These are phyloP conservation scores for Ectemnius lituratus DNA, from an alignment of 2,888 invertebrate species.

Conservation along the genomic window DNA sequence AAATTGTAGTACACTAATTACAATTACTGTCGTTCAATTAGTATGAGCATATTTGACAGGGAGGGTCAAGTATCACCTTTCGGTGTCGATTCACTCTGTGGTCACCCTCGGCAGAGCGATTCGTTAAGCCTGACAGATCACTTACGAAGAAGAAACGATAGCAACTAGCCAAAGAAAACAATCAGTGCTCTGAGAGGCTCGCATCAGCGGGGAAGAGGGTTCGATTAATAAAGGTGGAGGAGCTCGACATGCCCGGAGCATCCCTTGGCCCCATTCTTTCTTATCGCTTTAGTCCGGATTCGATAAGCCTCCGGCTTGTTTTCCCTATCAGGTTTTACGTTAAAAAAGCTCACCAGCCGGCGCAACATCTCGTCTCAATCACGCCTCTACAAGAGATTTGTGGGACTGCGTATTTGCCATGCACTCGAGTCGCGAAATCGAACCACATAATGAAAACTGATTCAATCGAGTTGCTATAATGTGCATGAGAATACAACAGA, in stretches of 20 bases:
- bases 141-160: background rate
- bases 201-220: slow-evolving; percentile 14
- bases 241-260: slow-evolving; percentile 42
- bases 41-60: too few species aligned
- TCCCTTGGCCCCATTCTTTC: slow-evolving; percentile 32
- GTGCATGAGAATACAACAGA: slow-evolving; percentile 48
- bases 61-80: too few species aligned
- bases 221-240: slow-evolving; percentile 50
- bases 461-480: slow-evolving; percentile 46
- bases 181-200: background rate
- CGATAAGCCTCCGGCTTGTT: slow-evolving; percentile 20
- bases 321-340: background rate
- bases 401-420: slow-evolving; percentile 28
- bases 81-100: too few species aligned
- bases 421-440: slow-evolving; percentile 41
- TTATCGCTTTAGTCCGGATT: slow-evolving; percentile 45
- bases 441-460: slow-evolving; percentile 57
- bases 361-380: slow-evolving; percentile 24
- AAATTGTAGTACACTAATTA: too few species aligned
- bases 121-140: too few species aligned
- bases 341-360: slow-evolving; percentile 10
- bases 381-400: too few species aligned
- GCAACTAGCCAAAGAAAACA: slow-evolving; percentile 6
- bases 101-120: too few species aligned
- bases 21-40: too few species aligned